Percentiles rank a stretch among this genome's conserved stretches.
Conservation (phyloP, 2,888 invertebrate species). For the Cantharis rustica region DNA sequence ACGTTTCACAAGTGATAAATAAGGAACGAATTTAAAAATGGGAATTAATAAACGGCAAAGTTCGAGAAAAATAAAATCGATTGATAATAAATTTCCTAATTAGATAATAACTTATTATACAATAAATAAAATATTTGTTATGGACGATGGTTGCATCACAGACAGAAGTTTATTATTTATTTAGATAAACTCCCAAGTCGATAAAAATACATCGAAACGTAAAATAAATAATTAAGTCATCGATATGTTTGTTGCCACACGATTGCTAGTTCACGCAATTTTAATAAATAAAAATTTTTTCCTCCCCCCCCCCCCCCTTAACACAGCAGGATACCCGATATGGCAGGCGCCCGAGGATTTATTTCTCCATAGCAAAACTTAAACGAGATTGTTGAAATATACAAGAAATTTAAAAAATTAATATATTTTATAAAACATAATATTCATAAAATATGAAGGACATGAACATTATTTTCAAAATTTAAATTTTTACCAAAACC, state of each 20-base stretch:
- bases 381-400: too few species aligned
- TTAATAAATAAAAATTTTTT: neutral
- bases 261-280: neutral
- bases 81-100: neutral
- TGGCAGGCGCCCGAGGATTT: too few species aligned
- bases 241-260: neutral
- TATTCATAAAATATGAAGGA: too few species aligned
- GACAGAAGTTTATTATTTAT: neutral
- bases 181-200: neutral
- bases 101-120: neutral
- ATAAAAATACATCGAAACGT: neutral
- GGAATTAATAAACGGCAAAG: neutral
- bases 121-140: neutral
- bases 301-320: too few species aligned
- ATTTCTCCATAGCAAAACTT: too few species aligned
- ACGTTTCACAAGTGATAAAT: neutral
- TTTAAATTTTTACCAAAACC: too few species aligned
- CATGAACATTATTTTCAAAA: too few species aligned
- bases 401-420: too few species aligned
- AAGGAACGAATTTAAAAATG: neutral
- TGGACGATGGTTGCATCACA: neutral
- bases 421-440: too few species aligned
- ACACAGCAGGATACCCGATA: too few species aligned
- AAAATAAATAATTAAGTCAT: neutral
- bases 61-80: neutral